Evolutionary conservation across 2,888 invertebrate genomes (phyloP).

Genomic region (Xylota sylvarum): DNA sequence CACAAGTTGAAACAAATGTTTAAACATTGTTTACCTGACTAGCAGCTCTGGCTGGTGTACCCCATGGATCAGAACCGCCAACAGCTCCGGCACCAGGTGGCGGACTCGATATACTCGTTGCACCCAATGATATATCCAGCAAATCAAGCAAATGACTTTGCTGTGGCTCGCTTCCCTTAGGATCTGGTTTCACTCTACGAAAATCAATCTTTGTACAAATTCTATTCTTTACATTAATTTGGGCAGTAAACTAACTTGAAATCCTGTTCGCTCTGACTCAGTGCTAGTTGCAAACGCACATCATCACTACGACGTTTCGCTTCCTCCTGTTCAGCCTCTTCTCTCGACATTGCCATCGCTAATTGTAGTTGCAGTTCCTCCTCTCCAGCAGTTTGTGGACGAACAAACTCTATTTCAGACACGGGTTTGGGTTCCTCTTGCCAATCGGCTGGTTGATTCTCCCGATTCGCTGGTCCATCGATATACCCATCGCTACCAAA

Average conservation of each 20-base stretch:
- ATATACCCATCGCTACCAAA: slow-evolving; percentile 94
- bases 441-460: slow-evolving; percentile 84
- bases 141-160: slow-evolving; percentile 93
- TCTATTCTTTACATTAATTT: neutral
- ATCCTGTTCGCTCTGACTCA: slow-evolving; percentile 97
- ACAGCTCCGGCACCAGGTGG: slow-evolving; percentile 83
- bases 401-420: slow-evolving; percentile 94
- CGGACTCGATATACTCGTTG: slow-evolving; percentile 86
- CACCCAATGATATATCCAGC: slow-evolving; percentile 92
- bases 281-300: slow-evolving; percentile 96
- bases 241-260: slow-evolving; percentile 88
- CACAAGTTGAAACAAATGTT: neutral
- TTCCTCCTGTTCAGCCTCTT: slow-evolving; percentile 99
- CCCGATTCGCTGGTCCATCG: slow-evolving; percentile 88
- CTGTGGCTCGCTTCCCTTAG: slow-evolving; percentile 81
- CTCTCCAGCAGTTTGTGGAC: slow-evolving; percentile 98
- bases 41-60: slow-evolving; percentile 86
- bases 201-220: slow-evolving; percentile 14
- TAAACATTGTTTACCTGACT: slow-evolving; percentile 85
- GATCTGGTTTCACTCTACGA: slow-evolving; percentile 76
- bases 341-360: slow-evolving; percentile 98
- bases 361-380: slow-evolving; percentile 99
- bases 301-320: slow-evolving; percentile 97
- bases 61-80: slow-evolving; percentile 90
- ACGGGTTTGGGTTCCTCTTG: slow-evolving; percentile 83